Base-by-base conservation (phyloP, 1,140 invertebrate genomes). In the Pseudobourletiella spinata region DNA sequence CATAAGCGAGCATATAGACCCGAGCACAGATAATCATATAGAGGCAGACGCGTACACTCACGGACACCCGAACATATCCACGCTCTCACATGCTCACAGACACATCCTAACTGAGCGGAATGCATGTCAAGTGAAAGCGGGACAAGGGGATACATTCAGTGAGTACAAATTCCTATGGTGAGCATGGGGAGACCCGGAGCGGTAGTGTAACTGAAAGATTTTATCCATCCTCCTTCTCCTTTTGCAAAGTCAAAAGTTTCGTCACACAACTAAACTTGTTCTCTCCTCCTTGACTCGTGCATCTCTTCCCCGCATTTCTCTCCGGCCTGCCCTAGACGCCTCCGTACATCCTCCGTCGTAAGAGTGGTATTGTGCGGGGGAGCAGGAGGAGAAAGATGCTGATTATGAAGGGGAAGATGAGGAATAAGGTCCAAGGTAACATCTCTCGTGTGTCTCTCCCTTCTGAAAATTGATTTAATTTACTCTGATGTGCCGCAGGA, bases 391-490 rank as follows among this genome's bases (percentile, higher is more conserved):
- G 48, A 51, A 26, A 51, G 48, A 11, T 39, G 32, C n/a, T 8
- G 24, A 26, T 3, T 8, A 22, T 26, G 24, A 24, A 51, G 48
- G 6, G 48, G 4, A n/a, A 22, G 14, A 51, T 4, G 18, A 18
- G 6, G 44, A 14, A 4, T 6, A 46, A 8, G 6, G 44, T 46
- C 44, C n/a, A 39, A 39, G 8, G 35, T 39, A 8, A 11, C 8
- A 39, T 39, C 8, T 39, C 35, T 39, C 8, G 35, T 39, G 35
- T 39, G 8, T 14, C 8, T 46, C 48, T 24, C 4, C 6, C 22
- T 24, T 26, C 25, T 51, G 22, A 51, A 51, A 51, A 25, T 51
- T 51, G 48, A 51, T 51, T 51, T 51, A 51, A 51, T 51, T 51
- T 51, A 51, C 28, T 46, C 6, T 39, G 8, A 39, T 39, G 8